phyloP scores from a whole-genome alignment of 2,888 invertebrate species.

The Neoascia interrupta region DNA sequence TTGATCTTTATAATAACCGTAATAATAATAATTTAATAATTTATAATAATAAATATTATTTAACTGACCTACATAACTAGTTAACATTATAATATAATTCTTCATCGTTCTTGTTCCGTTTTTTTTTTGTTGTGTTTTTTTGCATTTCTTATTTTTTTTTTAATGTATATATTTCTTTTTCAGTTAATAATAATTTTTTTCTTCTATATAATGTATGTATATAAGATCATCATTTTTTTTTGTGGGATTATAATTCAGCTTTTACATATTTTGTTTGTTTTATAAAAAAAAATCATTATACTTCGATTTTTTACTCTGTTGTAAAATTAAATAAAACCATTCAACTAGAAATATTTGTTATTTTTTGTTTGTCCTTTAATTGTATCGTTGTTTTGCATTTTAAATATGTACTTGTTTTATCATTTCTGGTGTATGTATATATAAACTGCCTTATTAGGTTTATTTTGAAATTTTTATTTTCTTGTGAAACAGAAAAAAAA shows the following conservation, averaged over 20 bases:
- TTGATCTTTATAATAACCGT: slow-evolving; percentile 66
- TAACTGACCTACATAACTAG: slow-evolving; percentile 79
- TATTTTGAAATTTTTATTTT: background rate
- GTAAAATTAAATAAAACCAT: slow-evolving; percentile 47
- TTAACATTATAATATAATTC: slow-evolving; percentile 77
- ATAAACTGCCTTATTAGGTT: slow-evolving; percentile 18
- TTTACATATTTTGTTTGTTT: slow-evolving; percentile 44
- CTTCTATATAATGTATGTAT: slow-evolving; percentile 70
- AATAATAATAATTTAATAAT: slow-evolving; percentile 71
- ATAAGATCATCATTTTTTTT: slow-evolving; percentile 69
- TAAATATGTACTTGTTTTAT: slow-evolving; percentile 29
- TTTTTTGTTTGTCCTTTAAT: slow-evolving; percentile 42
- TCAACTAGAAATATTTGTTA: slow-evolving; percentile 45
- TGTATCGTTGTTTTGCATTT: slow-evolving; percentile 68
- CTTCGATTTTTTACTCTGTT: slow-evolving; percentile 50
- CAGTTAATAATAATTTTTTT: slow-evolving; percentile 71
- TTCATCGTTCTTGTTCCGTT: slow-evolving; percentile 73
- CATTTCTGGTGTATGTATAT: slow-evolving; percentile 31
- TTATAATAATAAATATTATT: slow-evolving; percentile 76
- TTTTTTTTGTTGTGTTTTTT: slow-evolving; percentile 71
- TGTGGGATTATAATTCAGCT: slow-evolving; percentile 71
- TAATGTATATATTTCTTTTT: slow-evolving; percentile 32
- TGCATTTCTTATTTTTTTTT: slow-evolving; percentile 69
- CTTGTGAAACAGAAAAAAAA: slow-evolving; percentile 7
- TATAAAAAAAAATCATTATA: slow-evolving; percentile 56